Evolutionary conservation across 2,113 vertebrate species (phyloP), one percentile per base, ranked within the genome.

Genomic region (Ictalurus furcatus): DNA sequence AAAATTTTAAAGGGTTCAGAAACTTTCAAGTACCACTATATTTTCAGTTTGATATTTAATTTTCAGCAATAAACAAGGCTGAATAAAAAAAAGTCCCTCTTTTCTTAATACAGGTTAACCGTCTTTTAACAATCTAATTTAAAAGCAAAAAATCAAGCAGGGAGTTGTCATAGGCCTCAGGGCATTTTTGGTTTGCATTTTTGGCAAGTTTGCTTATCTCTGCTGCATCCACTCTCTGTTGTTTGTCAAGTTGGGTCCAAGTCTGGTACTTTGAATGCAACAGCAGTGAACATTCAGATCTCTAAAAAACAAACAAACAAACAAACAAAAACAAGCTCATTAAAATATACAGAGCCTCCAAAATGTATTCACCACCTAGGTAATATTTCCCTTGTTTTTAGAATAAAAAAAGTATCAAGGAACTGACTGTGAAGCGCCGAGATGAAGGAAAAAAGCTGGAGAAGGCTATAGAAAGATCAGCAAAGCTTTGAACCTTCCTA

Each of bases 81-180:
- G 5, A 54, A 21, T 48, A 16, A 52, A 28, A 40, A 34, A 74
- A 79, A 25, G 9, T 48, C 25, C 40, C 84, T 54, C 12, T 67
- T 63, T 65, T 65, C 40, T 17, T 40, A 67, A 69, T 54, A 19
- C 63, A 85, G 44, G 65, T 52, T 84, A 63, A 84, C 37, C 17
- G 61, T 34, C 65, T 54, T 52, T 61, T 40, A 83, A 83, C 19
- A 59, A 25, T 23, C 54, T 37, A 61, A 8, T 56, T 14, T 30
- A 71, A 12, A 69, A 4, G 13, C 2, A 54, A 19, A 69, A 69
- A 61, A 44, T 44, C 12, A n/a, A 58, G 30, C 54, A 76, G 34
- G 69, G 54, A 44, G 71, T 78, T 87, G 71, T 48, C 56, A 48
- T 5, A 78, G 48, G 71, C 73, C 85, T 86, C 54, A 78, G 54